Percentiles rank a stretch among this genome's conserved stretches.
Conservation (phyloP, 2,113 vertebrate genomes). For the Mesoclemmys tuberculata region DNA sequence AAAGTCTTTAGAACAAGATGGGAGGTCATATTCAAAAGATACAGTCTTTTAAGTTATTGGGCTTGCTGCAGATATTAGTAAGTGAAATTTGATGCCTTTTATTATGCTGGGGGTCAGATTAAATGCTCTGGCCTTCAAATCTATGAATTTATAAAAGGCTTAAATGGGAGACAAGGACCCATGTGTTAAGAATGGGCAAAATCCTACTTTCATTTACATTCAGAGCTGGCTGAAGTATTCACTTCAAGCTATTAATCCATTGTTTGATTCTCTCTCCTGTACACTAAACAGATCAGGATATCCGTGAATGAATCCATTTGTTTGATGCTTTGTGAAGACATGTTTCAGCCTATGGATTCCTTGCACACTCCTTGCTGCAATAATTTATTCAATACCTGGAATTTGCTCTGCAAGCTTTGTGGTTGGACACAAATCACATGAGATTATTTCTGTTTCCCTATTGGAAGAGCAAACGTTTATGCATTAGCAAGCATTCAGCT, state of each 20-base stretch:
- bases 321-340: not conserved
- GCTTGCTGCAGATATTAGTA: not conserved
- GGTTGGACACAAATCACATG: not conserved
- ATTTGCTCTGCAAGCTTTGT: not conserved
- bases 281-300: not conserved
- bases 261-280: not conserved
- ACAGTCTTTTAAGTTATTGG: not conserved
- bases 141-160: not conserved
- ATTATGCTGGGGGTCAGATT: not conserved
- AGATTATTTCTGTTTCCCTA: not conserved
- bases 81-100: not conserved
- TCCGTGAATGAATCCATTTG: not conserved
- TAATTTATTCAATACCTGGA: fast-evolving
- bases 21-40: not conserved
- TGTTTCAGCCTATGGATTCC: not conserved
- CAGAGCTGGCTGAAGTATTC: not conserved
- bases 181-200: not conserved
- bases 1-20: not conserved
- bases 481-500: not conserved
- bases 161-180: not conserved
- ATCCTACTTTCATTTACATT: not conserved
- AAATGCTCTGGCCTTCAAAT: not conserved
- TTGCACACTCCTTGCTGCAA: not conserved
- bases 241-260: not conserved
- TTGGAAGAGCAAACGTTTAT: not conserved